Evolutionary conservation across 2,797 vertebrate species (phyloP).

Genomic region (Ptychadena robeensis): DNA sequence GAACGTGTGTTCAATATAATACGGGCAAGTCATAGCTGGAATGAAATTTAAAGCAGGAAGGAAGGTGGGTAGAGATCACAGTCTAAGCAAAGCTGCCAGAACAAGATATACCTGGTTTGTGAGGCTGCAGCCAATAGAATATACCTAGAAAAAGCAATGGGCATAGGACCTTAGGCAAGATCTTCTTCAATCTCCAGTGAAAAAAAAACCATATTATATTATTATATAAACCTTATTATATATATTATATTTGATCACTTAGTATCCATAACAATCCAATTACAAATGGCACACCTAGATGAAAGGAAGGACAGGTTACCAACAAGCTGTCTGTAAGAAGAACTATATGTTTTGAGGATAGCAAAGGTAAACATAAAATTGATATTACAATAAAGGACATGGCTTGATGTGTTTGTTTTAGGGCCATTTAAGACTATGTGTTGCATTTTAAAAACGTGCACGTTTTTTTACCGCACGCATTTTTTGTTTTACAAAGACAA

Average conservation of each 20-base stretch:
- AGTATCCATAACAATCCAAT: conserved; percentile 18
- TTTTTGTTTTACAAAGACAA: too few species aligned
- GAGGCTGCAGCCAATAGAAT: not conserved
- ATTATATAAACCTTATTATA: too few species aligned
- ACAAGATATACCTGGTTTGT: conserved; percentile 2
- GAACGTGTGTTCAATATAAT: not conserved
- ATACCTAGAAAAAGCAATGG: not conserved
- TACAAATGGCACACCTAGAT: not conserved
- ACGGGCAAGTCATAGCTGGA: conserved; percentile 38
- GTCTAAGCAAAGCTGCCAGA: not conserved
- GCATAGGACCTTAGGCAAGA: not conserved
- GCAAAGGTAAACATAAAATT: too few species aligned
- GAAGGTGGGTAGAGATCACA: conserved; percentile 38
- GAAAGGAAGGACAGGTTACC: not conserved
- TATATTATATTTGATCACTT: too few species aligned
- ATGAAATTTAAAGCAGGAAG: conserved; percentile 42
- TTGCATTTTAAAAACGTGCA: too few species aligned
- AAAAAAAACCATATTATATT: too few species aligned
- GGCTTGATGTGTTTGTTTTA: too few species aligned
- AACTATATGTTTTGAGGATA: too few species aligned
- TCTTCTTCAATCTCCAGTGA: not conserved
- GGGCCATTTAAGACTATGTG: too few species aligned
- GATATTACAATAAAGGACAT: too few species aligned
- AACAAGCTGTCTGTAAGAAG: too few species aligned
- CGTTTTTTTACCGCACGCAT: too few species aligned